phyloP scores from a whole-genome alignment of 1,140 invertebrate genomes.

The Orius insidiosus region DNA sequence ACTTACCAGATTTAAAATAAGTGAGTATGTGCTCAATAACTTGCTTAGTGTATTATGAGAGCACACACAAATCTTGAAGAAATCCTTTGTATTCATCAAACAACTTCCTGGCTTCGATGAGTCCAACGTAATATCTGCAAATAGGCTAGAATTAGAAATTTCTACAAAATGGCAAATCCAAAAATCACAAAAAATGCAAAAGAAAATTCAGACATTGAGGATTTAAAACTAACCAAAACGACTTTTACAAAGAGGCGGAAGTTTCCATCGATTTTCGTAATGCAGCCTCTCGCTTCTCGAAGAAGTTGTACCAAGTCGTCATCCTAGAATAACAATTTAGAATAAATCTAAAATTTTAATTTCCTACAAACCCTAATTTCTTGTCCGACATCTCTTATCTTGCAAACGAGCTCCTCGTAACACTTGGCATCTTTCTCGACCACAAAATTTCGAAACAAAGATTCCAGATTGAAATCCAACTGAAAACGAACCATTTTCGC shows the following conservation, averaged over 20 bases:
- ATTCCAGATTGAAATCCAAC: constrained; percentile 18
- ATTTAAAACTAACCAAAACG: too few species aligned
- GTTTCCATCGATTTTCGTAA: constrained; percentile 34
- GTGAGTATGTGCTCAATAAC: constrained; percentile 36
- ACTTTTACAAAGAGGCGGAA: constrained; percentile 41
- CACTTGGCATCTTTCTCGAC: constrained; percentile 17
- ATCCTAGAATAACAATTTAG: constrained; percentile 30
- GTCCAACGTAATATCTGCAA: constrained; percentile 38
- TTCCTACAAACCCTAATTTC: constrained; percentile 17
- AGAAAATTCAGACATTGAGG: too few species aligned
- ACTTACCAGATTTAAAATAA: too few species aligned
- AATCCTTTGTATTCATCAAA: constrained; percentile 38
- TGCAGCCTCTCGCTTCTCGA: constrained; percentile 33
- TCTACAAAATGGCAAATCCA: too few species aligned
- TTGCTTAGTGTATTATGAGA: constrained; percentile 39
- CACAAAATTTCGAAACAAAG: constrained; percentile 15
- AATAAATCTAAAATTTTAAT: not conserved
- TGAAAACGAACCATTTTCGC: constrained; percentile 25
- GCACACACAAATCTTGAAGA: constrained; percentile 39
- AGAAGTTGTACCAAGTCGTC: constrained; percentile 34
- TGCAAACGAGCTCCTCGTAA: constrained; percentile 28
- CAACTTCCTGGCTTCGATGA: constrained; percentile 27
- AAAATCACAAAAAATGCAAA: too few species aligned
- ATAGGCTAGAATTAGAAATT: too few species aligned
- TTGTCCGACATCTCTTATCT: constrained; percentile 26